Evolutionary conservation across 2,797 vertebrate genomes (phyloP).

Genomic region (Pelochelys cantorii): DNA sequence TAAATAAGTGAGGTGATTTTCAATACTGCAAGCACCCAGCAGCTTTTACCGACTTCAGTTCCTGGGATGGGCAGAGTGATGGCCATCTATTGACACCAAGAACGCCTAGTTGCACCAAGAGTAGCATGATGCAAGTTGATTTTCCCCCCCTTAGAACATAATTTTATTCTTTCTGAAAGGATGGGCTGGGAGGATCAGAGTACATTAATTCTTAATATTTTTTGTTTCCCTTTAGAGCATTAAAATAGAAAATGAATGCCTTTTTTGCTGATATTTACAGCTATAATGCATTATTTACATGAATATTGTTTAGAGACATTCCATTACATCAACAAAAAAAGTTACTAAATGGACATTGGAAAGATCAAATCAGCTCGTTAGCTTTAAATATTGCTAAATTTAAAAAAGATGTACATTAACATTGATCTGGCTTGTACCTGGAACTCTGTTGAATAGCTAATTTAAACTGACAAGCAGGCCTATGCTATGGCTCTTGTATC

Average conservation of each 20-base stretch:
- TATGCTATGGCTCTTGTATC: not conserved
- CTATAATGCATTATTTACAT: slow-evolving; percentile 17
- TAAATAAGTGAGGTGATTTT: not conserved
- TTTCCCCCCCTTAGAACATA: not conserved
- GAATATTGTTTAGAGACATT: slow-evolving; percentile 26
- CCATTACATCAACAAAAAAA: slow-evolving; percentile 6
- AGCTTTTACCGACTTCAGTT: not conserved
- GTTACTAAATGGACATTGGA: slow-evolving; percentile 4
- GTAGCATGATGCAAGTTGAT: not conserved
- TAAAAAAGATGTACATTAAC: slow-evolving; percentile 45
- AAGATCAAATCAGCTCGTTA: not conserved
- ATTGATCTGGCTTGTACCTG: slow-evolving; percentile 39
- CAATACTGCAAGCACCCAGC: not conserved
- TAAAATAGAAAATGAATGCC: not conserved
- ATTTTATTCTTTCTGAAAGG: not conserved
- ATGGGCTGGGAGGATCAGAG: not conserved
- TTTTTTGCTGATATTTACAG: slow-evolving; percentile 3
- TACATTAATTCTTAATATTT: not conserved
- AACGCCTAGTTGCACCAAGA: not conserved
- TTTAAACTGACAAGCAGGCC: slow-evolving; percentile 46
- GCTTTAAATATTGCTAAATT: slow-evolving; percentile 14
- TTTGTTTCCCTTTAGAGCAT: not conserved
- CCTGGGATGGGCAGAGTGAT: not conserved
- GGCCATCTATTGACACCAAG: not conserved
- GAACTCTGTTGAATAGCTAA: slow-evolving; percentile 54